Conservation (phyloP, 2,888 invertebrate genomes). For the Parochlus steinenii region DNA sequence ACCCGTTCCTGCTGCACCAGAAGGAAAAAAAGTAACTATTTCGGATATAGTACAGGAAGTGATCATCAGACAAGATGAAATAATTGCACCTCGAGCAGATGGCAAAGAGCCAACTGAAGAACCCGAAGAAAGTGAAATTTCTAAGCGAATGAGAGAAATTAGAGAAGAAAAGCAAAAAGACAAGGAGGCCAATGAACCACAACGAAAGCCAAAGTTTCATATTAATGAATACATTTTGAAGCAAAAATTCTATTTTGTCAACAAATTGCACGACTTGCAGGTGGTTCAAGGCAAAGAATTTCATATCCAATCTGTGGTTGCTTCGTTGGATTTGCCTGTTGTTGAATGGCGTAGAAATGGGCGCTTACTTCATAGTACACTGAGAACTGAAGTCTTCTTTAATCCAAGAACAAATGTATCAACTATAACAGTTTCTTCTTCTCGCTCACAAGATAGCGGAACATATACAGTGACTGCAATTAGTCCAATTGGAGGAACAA, state of each 20-base stretch:
- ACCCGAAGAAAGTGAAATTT: constrained; percentile 1
- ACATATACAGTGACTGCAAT: constrained; percentile 4
- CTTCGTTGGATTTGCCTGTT: constrained; percentile 2
- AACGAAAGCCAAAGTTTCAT: constrained; percentile 3
- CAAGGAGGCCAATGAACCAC: too few species aligned
- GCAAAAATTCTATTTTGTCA: constrained; percentile 8
- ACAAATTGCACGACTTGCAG: constrained; percentile 8
- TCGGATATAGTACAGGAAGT: not conserved
- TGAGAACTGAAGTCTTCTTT: constrained; percentile 1
- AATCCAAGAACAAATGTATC: constrained; percentile 7
- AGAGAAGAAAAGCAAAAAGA: too few species aligned
- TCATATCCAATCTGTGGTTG: constrained; percentile 1
- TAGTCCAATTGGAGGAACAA: constrained; percentile 2
- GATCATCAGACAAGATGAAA: not conserved
- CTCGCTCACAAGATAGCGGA: constrained; percentile 8
- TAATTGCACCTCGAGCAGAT: not conserved
- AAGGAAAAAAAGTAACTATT: not conserved
- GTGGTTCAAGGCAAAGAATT: constrained; percentile 7
- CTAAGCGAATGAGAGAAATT: too few species aligned
- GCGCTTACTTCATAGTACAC: constrained; percentile 1
- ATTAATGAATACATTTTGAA: constrained; percentile 7
- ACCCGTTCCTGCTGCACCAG: not conserved
- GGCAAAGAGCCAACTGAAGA: not conserved
- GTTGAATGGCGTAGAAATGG: constrained; percentile 10
- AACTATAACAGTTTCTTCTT: constrained; percentile 1